Base-by-base conservation (phyloP, 2,113 vertebrate genomes). In the Picathartes gymnocephalus region DNA sequence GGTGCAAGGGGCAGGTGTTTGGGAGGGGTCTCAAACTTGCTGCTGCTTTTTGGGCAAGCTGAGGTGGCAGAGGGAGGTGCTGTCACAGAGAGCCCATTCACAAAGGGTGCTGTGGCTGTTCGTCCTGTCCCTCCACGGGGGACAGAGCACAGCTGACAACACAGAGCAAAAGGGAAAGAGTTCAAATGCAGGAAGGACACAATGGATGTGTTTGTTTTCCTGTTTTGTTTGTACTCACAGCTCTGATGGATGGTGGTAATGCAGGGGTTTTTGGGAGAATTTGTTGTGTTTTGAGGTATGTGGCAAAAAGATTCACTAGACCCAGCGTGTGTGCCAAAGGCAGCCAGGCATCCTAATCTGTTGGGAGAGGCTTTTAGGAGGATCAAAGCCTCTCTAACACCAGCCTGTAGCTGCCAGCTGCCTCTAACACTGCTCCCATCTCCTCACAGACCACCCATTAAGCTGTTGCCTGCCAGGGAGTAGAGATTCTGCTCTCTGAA, bases 391-490 rank as follows among this genome's bases (percentile, higher is more conserved):
- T 66, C 58, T 53, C 31, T 64, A 40, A 33, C 57, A 16, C 40
- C 1, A 6, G 39, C n/a, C n/a, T 80, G 65, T 39, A 28, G 31
- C 68, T 81, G 31, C 61, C 68, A 76, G 50, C 66, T 54, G 71
- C 53, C 15, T 65, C 1, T 30, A 14, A 2, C 35, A 11, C 42
- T 30, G 70, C 62, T 83, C 42, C 86, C 0, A 12, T 73, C 86
- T 81, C 54, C 58, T 90, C 80, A 2, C 81, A 80, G 96, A 93
- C 96, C 96, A 97, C 96, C 95, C 95, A 95, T 86, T n/a, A 73
- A 86, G 96, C 76, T 58, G 42, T 23, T 84, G 64, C 28, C 28
- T 88, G 82, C 83, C 83, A 70, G n/a, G 54, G 62, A 94, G 37
- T 2, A 0, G 58, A 86, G 79, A 66, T 10, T 56, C 35, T 2